phyloP scores from a whole-genome alignment of 2,797 vertebrate genomes.

The Agapornis canus region DNA sequence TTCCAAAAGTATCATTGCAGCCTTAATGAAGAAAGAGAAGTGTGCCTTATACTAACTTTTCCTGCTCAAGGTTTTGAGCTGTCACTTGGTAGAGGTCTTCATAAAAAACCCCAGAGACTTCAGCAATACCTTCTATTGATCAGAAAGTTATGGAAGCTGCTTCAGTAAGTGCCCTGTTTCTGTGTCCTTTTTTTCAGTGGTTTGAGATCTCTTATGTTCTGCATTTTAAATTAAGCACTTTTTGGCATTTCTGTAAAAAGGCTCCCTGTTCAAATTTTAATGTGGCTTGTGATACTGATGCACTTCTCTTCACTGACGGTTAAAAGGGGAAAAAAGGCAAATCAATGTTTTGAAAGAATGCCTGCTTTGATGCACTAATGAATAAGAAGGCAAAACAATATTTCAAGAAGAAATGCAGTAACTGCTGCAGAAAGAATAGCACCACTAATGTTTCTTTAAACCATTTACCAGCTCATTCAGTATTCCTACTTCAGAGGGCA shows the following conservation, averaged over 20 bases:
- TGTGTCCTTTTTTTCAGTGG: background rate
- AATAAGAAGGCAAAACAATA: background rate
- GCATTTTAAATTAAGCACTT: background rate
- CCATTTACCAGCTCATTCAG: background rate
- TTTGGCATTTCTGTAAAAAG: background rate
- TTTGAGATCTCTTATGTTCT: background rate
- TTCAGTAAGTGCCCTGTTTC: background rate
- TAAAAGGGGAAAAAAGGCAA: background rate
- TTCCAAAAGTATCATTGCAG: background rate
- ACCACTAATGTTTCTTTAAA: background rate
- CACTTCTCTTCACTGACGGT: background rate
- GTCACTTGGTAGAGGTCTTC: background rate
- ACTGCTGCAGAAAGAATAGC: background rate
- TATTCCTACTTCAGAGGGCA: background rate
- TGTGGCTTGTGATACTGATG: background rate
- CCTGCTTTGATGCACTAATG: background rate
- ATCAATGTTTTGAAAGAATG: background rate
- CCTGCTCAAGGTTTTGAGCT: background rate
- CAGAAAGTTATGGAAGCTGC: background rate
- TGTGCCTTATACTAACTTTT: background rate
- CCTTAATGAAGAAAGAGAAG: background rate
- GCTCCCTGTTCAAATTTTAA: slow-evolving; percentile 15
- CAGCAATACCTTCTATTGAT: background rate
- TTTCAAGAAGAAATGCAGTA: background rate
- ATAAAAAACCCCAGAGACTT: background rate